phyloP scores from a whole-genome alignment of 2,888 invertebrate genomes.

The Ceraclea dissimilis region DNA sequence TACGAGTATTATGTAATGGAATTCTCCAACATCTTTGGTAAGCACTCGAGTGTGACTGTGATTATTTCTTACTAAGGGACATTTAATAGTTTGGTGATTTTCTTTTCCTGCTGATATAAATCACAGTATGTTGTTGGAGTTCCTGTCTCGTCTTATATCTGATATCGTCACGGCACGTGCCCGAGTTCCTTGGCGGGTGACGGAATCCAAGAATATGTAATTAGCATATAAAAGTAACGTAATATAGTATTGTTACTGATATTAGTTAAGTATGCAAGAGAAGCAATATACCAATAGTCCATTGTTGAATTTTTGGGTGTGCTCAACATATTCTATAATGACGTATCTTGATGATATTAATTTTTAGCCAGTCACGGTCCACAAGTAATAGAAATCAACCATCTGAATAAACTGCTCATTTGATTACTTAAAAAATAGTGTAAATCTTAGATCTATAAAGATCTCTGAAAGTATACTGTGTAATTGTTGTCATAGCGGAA shows the following conservation, averaged over 20 bases:
- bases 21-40: no score
- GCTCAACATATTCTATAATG: not conserved
- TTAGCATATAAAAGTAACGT: not conserved
- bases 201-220: not conserved
- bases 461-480: no score
- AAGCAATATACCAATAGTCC: not conserved
- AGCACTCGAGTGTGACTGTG: no score
- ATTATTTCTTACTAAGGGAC: not conserved
- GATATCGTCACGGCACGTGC: not conserved
- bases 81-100: not conserved
- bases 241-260: not conserved
- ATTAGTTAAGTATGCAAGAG: not conserved
- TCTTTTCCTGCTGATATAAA: not conserved
- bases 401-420: not conserved
- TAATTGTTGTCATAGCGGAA: no score
- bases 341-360: not conserved
- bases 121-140: not conserved
- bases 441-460: no score
- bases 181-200: not conserved
- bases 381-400: not conserved
- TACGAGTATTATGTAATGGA: no score
- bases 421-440: no score
- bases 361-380: not conserved
- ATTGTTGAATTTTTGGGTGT: not conserved
- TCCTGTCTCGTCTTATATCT: not conserved